phyloP scores from a whole-genome alignment of 2,888 invertebrate species.

The Eledone cirrhosa region DNA sequence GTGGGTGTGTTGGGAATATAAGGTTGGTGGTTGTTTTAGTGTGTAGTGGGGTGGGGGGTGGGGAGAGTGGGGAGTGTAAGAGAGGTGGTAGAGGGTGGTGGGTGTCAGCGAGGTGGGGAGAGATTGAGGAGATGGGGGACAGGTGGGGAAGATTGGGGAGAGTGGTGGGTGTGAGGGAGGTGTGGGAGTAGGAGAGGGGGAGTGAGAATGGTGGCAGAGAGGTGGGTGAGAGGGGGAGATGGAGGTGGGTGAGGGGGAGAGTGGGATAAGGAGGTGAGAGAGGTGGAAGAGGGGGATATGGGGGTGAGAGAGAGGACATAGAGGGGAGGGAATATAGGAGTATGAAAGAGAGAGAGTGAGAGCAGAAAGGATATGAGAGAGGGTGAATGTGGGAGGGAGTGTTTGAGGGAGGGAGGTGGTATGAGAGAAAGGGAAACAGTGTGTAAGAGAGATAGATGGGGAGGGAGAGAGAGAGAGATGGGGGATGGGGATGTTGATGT shows the following conservation, averaged over 20 bases:
- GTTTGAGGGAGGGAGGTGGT: background rate
- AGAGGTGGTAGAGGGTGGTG: no score
- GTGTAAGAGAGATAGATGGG: background rate
- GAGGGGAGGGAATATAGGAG: background rate
- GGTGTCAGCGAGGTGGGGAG: no score
- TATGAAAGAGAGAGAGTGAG: background rate
- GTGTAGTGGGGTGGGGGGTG: no score
- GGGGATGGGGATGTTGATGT: constrained; percentile 23
- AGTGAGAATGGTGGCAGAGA: no score
- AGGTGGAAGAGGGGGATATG: background rate
- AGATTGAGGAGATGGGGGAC: no score
- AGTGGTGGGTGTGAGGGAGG: no score
- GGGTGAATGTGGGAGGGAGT: background rate
- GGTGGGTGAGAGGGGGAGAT: no score
- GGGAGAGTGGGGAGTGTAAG: no score
- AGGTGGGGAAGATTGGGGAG: no score
- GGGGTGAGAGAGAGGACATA: background rate
- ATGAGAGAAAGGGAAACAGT: background rate
- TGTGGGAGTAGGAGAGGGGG: no score
- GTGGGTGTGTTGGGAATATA: no score
- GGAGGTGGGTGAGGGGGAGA: constrained; percentile 21
- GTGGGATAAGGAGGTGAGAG: background rate
- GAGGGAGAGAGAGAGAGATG: constrained; percentile 24
- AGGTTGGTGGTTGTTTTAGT: no score
- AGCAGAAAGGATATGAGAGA: background rate